phyloP scores from a whole-genome alignment of 2,113 vertebrate genomes.

The Rhinopomastus cyanomelas region DNA sequence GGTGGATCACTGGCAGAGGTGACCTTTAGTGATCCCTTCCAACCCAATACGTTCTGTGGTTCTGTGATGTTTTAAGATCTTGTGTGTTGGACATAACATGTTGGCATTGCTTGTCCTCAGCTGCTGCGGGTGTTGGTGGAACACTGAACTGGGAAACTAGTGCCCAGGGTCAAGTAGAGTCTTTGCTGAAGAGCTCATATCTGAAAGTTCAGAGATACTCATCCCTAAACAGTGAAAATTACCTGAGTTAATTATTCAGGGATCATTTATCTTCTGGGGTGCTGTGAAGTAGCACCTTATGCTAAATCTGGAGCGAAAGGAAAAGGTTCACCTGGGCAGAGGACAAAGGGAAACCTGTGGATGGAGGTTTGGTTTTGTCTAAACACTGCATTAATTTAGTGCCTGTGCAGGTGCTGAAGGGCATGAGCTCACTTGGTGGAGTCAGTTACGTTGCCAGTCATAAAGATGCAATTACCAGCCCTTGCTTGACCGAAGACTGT shows the following conservation, averaged over 20 bases:
- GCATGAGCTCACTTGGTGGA: constrained; percentile 25
- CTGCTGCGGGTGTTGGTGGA: background rate
- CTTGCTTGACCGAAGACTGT: constrained; percentile 63
- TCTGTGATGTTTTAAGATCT: background rate
- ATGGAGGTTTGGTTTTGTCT: background rate
- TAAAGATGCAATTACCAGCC: constrained; percentile 73
- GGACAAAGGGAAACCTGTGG: background rate
- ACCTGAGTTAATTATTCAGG: background rate
- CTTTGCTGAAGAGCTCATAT: background rate
- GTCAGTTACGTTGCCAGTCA: constrained; percentile 47
- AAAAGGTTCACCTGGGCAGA: background rate
- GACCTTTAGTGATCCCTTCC: too few relatives aligned
- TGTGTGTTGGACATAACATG: background rate
- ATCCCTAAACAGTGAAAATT: background rate
- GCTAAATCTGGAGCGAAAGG: background rate
- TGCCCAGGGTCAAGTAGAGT: background rate
- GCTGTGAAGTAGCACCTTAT: background rate
- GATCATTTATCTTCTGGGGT: background rate
- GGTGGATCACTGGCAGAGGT: too few relatives aligned
- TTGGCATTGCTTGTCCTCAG: background rate
- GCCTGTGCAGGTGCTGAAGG: constrained; percentile 39
- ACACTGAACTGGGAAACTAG: accelerated
- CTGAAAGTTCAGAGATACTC: background rate
- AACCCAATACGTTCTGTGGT: too few relatives aligned
- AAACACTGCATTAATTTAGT: background rate